Evolutionary conservation across 2,113 vertebrate species (phyloP).

Genomic region (Pipra filicauda): DNA sequence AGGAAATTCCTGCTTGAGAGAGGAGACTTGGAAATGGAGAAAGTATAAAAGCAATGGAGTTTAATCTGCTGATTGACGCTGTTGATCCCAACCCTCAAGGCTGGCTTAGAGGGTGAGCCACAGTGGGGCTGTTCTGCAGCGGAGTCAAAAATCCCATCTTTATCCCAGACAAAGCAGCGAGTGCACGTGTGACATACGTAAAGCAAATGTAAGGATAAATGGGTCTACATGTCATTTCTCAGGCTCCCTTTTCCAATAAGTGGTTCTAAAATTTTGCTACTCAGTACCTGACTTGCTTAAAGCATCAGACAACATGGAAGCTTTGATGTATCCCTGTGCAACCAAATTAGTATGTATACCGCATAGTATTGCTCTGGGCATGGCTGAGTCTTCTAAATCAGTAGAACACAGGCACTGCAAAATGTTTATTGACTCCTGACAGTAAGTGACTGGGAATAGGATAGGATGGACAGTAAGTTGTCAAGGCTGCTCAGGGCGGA

Average conservation of each 20-base stretch:
- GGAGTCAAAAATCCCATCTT: not conserved
- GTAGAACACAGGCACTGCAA: not conserved
- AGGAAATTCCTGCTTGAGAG: not conserved
- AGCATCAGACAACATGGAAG: not conserved
- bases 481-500: constrained; percentile 13
- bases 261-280: not conserved
- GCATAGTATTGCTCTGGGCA: not conserved
- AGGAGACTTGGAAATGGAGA: not conserved
- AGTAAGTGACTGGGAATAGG: constrained; percentile 4
- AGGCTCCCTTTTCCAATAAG: not conserved
- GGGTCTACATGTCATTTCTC: not conserved
- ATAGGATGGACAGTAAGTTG: not conserved
- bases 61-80: not conserved
- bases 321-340: not conserved
- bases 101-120: not conserved
- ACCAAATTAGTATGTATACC: not conserved
- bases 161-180: not conserved
- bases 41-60: not conserved
- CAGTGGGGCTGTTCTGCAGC: not conserved
- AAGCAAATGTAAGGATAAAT: not conserved
- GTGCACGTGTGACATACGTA: accelerated
- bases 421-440: constrained; percentile 49
- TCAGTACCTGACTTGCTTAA: not conserved
- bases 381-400: not conserved
- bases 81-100: not conserved